Evolutionary conservation across 2,113 vertebrate genomes (phyloP).

Genomic region (Brachyhypopomus occidentalis): DNA sequence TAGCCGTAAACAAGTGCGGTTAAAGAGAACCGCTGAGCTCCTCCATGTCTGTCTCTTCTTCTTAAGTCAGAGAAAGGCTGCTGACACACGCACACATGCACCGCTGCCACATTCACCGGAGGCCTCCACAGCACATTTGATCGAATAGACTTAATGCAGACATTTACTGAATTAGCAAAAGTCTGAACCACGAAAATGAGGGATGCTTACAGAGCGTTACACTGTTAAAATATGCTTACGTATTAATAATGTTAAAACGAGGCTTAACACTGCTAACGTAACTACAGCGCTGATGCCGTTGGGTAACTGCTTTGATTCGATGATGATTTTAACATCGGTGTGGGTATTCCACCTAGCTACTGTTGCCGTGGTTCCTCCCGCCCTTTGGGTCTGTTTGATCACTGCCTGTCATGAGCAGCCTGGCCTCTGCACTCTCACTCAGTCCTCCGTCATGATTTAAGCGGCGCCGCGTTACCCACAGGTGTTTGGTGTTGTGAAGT

Average conservation of each 20-base stretch:
- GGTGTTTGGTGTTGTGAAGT: no score
- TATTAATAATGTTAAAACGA: not conserved
- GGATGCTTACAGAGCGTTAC: not conserved
- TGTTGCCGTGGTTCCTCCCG: no score
- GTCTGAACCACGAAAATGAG: not conserved
- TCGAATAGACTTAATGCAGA: not conserved
- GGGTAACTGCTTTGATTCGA: not conserved
- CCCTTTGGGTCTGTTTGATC: no score
- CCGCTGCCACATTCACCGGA: not conserved
- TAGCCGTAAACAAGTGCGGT: slow-evolving; percentile 6
- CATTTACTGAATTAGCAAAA: not conserved
- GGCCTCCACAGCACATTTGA: not conserved
- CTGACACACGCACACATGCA: not conserved
- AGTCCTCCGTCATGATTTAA: no score
- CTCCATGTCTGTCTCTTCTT: not conserved
- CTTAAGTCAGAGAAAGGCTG: not conserved
- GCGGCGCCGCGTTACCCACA: no score
- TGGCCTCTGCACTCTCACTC: no score
- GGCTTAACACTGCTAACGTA: not conserved
- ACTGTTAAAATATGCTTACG: not conserved
- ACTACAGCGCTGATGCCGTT: not conserved
- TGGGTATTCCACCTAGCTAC: no score
- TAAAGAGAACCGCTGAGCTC: not conserved
- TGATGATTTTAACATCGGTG: no score
- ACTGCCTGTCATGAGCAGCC: no score